Conservation (phyloP, 2,888 invertebrate species). For the Dinocampus coccinellae region DNA sequence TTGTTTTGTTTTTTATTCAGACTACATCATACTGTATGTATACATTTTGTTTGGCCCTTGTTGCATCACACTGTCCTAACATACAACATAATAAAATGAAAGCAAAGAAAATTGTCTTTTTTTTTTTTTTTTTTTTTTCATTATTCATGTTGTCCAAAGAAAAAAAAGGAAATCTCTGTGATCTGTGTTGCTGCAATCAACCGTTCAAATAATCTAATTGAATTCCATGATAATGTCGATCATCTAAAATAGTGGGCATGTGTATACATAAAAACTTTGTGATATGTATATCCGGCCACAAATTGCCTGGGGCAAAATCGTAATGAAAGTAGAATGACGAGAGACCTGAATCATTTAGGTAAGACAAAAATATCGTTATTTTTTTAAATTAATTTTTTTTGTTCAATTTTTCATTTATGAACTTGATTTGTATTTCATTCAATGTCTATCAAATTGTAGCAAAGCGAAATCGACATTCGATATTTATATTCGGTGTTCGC, state of each 20-base stretch:
- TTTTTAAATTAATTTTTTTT: background rate
- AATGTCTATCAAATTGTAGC: background rate
- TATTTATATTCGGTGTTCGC: slow-evolving; percentile 33
- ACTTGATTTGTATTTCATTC: background rate
- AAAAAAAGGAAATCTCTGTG: background rate
- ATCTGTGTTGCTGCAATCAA: background rate
- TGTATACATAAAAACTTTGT: background rate
- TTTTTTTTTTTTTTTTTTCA: background rate
- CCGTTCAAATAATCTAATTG: background rate
- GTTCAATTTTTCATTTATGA: background rate
- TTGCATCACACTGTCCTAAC: background rate
- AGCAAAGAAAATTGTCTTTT: background rate
- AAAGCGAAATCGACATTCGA: slow-evolving; percentile 28
- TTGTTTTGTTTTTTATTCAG: background rate
- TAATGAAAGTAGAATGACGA: background rate
- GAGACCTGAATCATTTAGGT: background rate
- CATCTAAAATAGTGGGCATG: background rate
- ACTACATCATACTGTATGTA: background rate
- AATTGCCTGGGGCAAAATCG: background rate
- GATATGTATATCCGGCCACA: background rate
- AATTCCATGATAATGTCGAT: background rate
- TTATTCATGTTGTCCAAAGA: background rate
- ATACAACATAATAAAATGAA: background rate
- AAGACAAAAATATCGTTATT: background rate
- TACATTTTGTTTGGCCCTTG: background rate